These are phyloP conservation scores for Oryctolagus cuniculus DNA, from an alignment of 2,113 vertebrate species.

Conservation along the genomic window DNA sequence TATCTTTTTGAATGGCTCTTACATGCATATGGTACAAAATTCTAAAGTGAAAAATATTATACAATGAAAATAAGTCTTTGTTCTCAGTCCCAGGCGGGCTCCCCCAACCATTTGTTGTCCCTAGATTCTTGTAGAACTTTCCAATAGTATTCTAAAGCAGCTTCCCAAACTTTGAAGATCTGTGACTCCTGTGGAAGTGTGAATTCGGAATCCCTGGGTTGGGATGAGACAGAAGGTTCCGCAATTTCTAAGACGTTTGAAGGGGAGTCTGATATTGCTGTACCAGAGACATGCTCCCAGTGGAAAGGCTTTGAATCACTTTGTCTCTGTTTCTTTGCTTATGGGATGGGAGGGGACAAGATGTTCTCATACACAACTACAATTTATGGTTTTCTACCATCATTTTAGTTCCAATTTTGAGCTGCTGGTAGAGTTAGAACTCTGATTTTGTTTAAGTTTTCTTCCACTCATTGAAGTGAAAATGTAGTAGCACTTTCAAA, in stretches of 20 bases:
- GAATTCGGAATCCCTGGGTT: neutral
- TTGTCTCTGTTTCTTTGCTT: neutral
- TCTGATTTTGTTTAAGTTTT: conserved; percentile 33
- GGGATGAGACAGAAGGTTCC: neutral
- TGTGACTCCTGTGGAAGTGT: neutral
- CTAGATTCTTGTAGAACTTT: neutral
- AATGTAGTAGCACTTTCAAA: conserved; percentile 14
- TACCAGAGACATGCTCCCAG: too few relatives aligned
- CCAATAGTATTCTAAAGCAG: neutral
- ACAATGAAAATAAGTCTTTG: neutral
- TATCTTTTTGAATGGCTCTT: neutral
- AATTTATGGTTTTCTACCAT: neutral
- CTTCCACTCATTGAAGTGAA: neutral
- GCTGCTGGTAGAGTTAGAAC: neutral
- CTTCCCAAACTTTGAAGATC: neutral
- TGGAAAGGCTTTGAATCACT: neutral
- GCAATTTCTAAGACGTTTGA: neutral
- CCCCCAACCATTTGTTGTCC: neutral
- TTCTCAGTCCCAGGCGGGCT: neutral
- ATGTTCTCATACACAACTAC: neutral
- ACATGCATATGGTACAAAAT: neutral
- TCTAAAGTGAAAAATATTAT: neutral
- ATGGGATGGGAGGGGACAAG: neutral
- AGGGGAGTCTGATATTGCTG: neutral
- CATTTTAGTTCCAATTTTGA: neutral